Base-by-base conservation (phyloP, 2,888 invertebrate species). In the Notodonta dromedarius region DNA sequence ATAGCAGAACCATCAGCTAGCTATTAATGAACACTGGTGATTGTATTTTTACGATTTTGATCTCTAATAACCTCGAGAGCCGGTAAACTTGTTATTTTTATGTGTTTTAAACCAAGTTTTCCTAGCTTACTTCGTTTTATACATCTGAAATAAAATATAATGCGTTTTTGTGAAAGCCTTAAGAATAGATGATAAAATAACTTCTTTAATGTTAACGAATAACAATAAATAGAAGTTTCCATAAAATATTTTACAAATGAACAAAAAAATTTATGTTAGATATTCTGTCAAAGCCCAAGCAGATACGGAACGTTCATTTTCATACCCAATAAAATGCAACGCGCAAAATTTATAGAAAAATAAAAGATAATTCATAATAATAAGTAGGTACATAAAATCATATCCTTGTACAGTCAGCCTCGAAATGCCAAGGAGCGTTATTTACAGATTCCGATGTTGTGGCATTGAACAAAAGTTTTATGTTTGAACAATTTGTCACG, bases 401-500 rank as follows among this genome's bases (percentile, higher is more conserved):
- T 2, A 24, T 24, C 35, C 5, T 35, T 35, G 35, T 42, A 42
- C n/a, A 48, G 16, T 50, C 16, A 52, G 3, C 2, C 24, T 32
- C n/a, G 32, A 32, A 52, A 52, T 32, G 12, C 24, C 52, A 24
- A 52, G 52, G 32, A 16, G 12, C n/a, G 24, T 32, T 24, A n/a
- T 52, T 52, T 11, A 52, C 52, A 24, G 32, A 52, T 32, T 24
- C 52, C 13, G 12, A 4, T 4, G 12, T 5, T 12, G 6, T 32
- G 32, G 5, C 52, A 52, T 12, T 52, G 11, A 14, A 16, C 5
- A 50, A 8, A 61, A 40, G 57, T 59, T 35, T 35, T 35, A 6
- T 60, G 50, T 67, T 61, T 59, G 13, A 60, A 62, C 44, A 59
- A 56, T 59, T 69, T 64, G 61, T 64, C 61, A 63, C 60, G 64